These are phyloP conservation scores for Pelecanus crispus DNA, from an alignment of 2,113 vertebrate species.

Conservation along the genomic window DNA sequence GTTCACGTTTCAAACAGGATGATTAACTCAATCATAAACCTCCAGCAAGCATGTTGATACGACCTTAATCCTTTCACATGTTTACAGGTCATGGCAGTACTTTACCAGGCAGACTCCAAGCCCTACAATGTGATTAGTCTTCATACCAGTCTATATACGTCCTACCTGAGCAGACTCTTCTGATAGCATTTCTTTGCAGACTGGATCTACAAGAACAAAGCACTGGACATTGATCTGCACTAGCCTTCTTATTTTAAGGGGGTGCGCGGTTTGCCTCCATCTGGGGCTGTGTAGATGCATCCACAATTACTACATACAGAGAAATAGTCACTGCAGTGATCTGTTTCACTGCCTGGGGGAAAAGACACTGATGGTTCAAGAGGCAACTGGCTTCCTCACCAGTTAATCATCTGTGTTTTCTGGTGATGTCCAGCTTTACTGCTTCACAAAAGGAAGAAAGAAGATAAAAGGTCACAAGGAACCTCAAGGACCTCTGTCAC, in stretches of 20 bases:
- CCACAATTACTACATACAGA: neutral
- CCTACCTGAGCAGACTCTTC: neutral
- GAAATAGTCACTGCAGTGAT: neutral
- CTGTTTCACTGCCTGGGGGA: neutral
- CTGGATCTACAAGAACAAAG: neutral
- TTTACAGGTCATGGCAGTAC: neutral
- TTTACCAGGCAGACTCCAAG: neutral
- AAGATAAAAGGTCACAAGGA: neutral
- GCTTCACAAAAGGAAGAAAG: neutral
- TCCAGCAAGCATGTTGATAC: neutral
- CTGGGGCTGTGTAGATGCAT: neutral
- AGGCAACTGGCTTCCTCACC: neutral
- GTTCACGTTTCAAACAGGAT: slow-evolving; percentile 6
- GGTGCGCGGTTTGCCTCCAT: neutral
- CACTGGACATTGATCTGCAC: neutral
- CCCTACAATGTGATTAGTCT: neutral
- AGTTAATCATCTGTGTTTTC: neutral
- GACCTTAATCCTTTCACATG: slow-evolving; percentile 1
- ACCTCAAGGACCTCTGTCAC: neutral
- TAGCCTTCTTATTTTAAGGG: neutral
- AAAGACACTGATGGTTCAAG: neutral
- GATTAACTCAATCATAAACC: neutral
- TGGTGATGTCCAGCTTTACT: neutral
- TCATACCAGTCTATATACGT: neutral
- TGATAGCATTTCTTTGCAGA: neutral